Percentiles rank a stretch among this genome's conserved stretches.
Conservation (phyloP, 1,140 invertebrate species). For the Venturia canescens region DNA sequence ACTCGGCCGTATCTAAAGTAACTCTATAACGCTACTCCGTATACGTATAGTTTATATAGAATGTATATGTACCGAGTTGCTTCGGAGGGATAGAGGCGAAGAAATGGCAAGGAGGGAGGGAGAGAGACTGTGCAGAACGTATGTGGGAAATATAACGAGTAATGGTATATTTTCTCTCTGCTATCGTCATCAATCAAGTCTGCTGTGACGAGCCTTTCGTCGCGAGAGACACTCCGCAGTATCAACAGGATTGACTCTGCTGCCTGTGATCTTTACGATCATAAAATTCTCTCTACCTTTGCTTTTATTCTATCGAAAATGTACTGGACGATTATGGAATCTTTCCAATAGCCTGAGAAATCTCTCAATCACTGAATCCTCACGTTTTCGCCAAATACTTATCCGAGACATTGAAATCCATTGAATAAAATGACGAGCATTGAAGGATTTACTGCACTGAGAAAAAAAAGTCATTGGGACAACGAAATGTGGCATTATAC, state of each 20-base stretch:
- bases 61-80: background rate
- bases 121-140: background rate
- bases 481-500: too few species aligned
- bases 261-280: background rate
- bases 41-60: background rate
- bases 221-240: background rate
- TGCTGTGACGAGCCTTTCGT: constrained; percentile 25
- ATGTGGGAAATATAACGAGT: constrained; percentile 19
- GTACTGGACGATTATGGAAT: background rate
- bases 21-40: background rate
- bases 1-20: background rate
- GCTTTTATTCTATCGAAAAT: background rate
- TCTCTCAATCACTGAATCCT: background rate
- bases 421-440: background rate
- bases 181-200: constrained; percentile 26
- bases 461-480: too few species aligned
- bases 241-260: constrained; percentile 35
- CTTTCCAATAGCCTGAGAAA: constrained; percentile 14
- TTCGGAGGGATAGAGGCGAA: constrained; percentile 3
- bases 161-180: constrained; percentile 10
- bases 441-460: too few species aligned
- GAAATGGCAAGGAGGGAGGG: background rate
- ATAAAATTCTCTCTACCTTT: background rate
- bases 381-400: background rate
- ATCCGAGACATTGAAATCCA: background rate